Base-by-base conservation (phyloP, 2,888 invertebrate genomes). In the Empis livida region DNA sequence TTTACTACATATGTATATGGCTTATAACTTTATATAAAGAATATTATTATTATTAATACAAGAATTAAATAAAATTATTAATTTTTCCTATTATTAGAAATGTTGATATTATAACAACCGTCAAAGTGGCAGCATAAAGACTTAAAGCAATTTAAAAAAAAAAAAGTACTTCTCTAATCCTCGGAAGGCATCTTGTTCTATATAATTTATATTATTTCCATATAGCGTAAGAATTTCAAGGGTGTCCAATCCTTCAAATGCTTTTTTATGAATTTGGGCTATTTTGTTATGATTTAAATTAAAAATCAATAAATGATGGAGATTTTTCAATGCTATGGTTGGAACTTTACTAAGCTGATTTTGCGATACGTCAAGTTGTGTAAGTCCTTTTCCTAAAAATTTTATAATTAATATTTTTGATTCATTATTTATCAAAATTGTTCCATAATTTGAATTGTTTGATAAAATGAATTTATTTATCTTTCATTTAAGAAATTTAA, bases 211-310 rank as follows among this genome's bases (percentile, higher is more conserved):
- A 70, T 80, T 82, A 65, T 90, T 90, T 67, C 89, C 91, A 66
- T 91, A 92, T 32, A 92, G 71, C 11, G 87, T 88, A 37, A 93
- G 75, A 54, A 91, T 87, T 66, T 91, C 88, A 55, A 92, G 70
- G 4, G 90, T 88, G 61, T 87, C 87, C 56, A 92, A 73, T 0
- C 92, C 92, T 61, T 85, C 81, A 63, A 93, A 92, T 10, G 91
- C 91, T 54, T 78, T 79, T 52, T 79, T 79, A 60, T 87, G 88
- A 31, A 93, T 75, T 45, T 79, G 80, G 42, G 75, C 78, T 59
- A 93, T 87, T 71, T 77, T 78, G 67, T 93, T 93, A 69, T 89
- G 87, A 71, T 91, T 92, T 72, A 92, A 77, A 69, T 91, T 92
- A 51, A 93, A 75, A 55, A 90, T 89, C 53, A 90, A 77, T 52